Conservation (phyloP, 2,888 invertebrate species). For the Pristionchus fissidentatus region DNA sequence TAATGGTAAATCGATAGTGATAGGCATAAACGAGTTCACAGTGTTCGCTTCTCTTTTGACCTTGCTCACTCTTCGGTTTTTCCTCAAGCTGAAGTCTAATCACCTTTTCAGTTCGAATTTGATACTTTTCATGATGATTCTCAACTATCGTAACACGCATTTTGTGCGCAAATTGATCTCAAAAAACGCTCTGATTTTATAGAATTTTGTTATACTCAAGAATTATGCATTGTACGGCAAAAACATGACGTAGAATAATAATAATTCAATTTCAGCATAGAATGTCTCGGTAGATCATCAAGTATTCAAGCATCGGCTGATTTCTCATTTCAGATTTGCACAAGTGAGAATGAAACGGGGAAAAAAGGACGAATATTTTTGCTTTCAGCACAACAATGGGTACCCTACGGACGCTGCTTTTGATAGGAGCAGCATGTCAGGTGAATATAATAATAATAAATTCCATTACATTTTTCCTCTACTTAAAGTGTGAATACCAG, state of each 20-base stretch:
- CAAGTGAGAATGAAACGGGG: neutral
- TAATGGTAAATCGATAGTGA: too few relatives aligned
- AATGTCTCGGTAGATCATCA: constrained; percentile 27
- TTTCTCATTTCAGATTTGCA: too few relatives aligned
- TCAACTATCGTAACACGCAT: neutral
- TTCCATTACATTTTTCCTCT: neutral
- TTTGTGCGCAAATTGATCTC: too few relatives aligned
- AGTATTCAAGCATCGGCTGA: neutral
- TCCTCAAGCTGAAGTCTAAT: constrained; percentile 25
- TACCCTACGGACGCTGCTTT: neutral
- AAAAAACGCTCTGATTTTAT: too few relatives aligned
- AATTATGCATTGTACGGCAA: too few relatives aligned
- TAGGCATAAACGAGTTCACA: too few relatives aligned
- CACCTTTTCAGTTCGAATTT: constrained; percentile 35
- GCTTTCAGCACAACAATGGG: constrained; percentile 13
- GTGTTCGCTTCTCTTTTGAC: constrained; percentile 13
- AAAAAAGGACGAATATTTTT: neutral
- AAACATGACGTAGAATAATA: neutral
- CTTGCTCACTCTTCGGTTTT: constrained; percentile 18
- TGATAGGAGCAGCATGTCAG: constrained; percentile 38
- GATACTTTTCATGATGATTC: constrained; percentile 10
- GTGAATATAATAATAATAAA: neutral
- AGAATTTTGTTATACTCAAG: neutral
- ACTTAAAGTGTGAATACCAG: neutral
- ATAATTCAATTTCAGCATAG: neutral